phyloP scores from a whole-genome alignment of 2,888 invertebrate genomes.

The Nematopogon swammerdamellus region DNA sequence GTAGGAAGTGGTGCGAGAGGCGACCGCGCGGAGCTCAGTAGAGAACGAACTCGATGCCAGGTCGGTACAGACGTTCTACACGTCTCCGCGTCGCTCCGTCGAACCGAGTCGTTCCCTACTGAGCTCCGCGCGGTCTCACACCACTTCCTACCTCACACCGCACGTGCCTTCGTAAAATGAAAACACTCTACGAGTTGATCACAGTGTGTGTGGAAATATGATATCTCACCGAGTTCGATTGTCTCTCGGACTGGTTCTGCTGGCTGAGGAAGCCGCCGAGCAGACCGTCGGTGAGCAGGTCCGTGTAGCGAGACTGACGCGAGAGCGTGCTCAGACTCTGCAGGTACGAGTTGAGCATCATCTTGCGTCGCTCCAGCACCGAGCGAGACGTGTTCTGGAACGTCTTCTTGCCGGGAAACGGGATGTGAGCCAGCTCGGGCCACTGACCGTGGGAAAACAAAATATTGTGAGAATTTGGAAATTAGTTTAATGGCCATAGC shows the following conservation, averaged over 20 bases:
- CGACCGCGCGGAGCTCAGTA: too few relatives aligned
- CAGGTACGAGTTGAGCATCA: slow-evolving; percentile 78
- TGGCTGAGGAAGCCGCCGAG: slow-evolving; percentile 46
- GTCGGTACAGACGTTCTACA: too few relatives aligned
- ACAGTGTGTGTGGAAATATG: too few relatives aligned
- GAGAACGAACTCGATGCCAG: too few relatives aligned
- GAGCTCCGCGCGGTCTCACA: too few relatives aligned
- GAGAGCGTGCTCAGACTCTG: slow-evolving; percentile 54
- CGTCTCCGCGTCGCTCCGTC: too few relatives aligned
- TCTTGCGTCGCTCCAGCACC: slow-evolving; percentile 81
- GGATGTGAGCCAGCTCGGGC: slow-evolving; percentile 71
- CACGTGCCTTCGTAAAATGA: too few relatives aligned
- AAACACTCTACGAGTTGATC: too few relatives aligned
- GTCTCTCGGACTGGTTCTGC: slow-evolving; percentile 41
- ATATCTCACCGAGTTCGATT: slow-evolving; percentile 39
- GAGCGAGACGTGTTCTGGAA: slow-evolving; percentile 87
- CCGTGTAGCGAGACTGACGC: slow-evolving; percentile 35
- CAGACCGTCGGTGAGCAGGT: slow-evolving; percentile 34
- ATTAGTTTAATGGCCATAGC: too few relatives aligned
- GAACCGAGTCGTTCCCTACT: too few relatives aligned
- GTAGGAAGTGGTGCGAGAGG: too few relatives aligned
- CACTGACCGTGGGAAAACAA: slow-evolving; percentile 62
- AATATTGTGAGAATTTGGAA: slow-evolving; percentile 4
- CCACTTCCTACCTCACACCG: too few relatives aligned
- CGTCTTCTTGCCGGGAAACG: slow-evolving; percentile 90